Base-by-base conservation (phyloP, 2,113 vertebrate species). In the Microcebus tavaratra region DNA sequence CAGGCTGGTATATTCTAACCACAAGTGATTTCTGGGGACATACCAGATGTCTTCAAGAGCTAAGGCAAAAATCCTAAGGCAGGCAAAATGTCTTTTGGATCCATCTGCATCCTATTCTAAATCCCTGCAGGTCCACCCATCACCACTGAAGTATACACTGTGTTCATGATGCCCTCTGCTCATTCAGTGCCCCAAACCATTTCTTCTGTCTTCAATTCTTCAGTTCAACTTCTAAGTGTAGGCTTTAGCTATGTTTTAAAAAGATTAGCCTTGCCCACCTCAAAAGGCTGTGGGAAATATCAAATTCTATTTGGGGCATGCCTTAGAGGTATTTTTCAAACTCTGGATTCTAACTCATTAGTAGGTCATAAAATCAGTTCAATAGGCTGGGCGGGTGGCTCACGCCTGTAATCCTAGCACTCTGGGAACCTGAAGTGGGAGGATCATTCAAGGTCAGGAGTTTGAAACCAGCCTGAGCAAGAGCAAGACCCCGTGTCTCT, bases 271-370 rank as follows among this genome's bases (percentile, higher is more conserved):
- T 83, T 63, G 13, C 42, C 50, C 72, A 48, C 34, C n/a, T 93
- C 50, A 92, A 18, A 83, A 67, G 63, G 20, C 45, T 82, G 25
- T 45, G 88, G 36, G 59, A 25, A 80, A 94, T 36, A 88, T 57
- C 45, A 72, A 73, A 90, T 82, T 36, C 20, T 85, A 88, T 59
- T 45, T 27, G 42, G 21, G 63, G 5, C 21, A 92, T 78, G 31
- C 65, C 80, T 92, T 87, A 53, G 7, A 95, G 76, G 5, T 95
- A 27, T 65, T 88, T 81, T 79, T 21, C 42, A 96, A 89, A 83
- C 48, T 95, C 59, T 70, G 31, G 29, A 82, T 87, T 95, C 80
- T 86, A 90, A 90, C 39, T 90, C 63, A 92, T 76, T 50, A 79
- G 27, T 75, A n/a, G 34, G 36, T 81, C 72, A 95, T 68, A 88